Base-by-base conservation (phyloP, 2,113 vertebrate genomes). In the Muscicapa adusta region DNA sequence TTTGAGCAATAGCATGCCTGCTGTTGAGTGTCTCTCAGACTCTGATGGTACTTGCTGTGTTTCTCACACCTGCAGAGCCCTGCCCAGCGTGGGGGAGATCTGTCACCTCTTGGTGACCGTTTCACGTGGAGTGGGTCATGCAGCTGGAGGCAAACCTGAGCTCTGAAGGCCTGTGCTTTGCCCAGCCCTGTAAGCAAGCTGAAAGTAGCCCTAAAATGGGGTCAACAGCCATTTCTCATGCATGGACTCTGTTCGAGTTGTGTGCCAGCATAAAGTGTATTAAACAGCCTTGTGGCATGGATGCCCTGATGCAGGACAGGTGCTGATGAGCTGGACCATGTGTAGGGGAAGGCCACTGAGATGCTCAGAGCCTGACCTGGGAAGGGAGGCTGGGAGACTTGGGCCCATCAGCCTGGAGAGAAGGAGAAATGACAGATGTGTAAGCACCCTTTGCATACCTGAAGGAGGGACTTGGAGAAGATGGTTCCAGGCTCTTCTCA, bases 11-110 rank as follows among this genome's bases (percentile, higher is more conserved):
- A 26, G 2, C 33, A 4, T 29, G 38, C 24, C 3, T 0, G 6
- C 54, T 85, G 47, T 29, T 11, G 62, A 25, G 42, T 89, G 42
- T 89, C 38, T 51, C 47, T 51, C 8, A 0, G 28, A 14, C 28
- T 57, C 70, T 43, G 28, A 5, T 26, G 77, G 56, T 61, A 3
- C 70, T 60, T 16, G 53, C 77, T 81, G 73, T 28, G 2, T 61
- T 75, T 54, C 26, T 75, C 38, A 3, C 0, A 0, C 45, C 54
- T 3, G 3, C 65, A 7, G 48, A 57, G 45, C 0, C 9, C n/a
- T 51, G 19, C 50, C 48, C 17, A 5, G 22, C 0, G 1, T 29
- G 31, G 40, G 22, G 28, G 3, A 34, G 3, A 68, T 47, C 24
- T 85, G 71, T 74, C 79, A 36, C 68, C 63, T 88, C 47, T 24